Evolutionary conservation across 2,797 vertebrate genomes (phyloP), one percentile per base, ranked within the genome.

Genomic region (Pseudochirops cupreus): DNA sequence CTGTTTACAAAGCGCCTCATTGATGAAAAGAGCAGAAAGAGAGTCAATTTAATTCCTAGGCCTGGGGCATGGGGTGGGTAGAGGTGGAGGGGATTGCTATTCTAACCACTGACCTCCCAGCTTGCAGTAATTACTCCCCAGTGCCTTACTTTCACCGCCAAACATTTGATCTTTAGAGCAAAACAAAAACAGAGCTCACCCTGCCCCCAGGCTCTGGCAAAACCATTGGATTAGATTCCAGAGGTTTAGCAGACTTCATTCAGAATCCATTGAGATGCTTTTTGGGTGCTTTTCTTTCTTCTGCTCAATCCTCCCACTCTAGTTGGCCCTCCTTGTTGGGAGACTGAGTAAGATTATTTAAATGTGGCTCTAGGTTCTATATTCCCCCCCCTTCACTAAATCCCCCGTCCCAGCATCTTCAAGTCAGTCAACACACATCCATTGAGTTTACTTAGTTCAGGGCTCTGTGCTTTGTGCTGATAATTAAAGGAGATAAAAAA

Each of bases 381-480:
- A 74, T 3, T 2, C 62, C 5, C 5, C 18, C 6, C 16, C 39
- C 6, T 6, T 0, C 31, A 3, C n/a, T 39, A 2, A 39, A 24
- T 46, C n/a, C 74, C 39, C 10, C 2, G 4, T 67, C 33, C 24
- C 33, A 16, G 21, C 7, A 87, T 21, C 74, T 50, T 46, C 21
- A 46, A 50, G 9, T 46, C 74, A 50, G 10, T 50, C 74, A 50
- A 50, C 21, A 87, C 50, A 21, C 21, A 82, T 46, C 21, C 67
- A 46, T 46, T n/a, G 62, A 74, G 62, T 39, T 67, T n/a, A 74
- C 5, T 82, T 39, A 39, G 18, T 46, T 87, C 74, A 7, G 74
- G 0, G 9, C 21, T 21, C 21, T 11, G 24, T 18, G 74, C 10
- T 46, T 4, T 46, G 39, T 10, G 24, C 21, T 87, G 39, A 26